Evolutionary conservation across 64 coral and sea anemone genomes (phyloP), one percentile per base, ranked within the genome.

Genomic region (Exaiptasia diaphana): DNA sequence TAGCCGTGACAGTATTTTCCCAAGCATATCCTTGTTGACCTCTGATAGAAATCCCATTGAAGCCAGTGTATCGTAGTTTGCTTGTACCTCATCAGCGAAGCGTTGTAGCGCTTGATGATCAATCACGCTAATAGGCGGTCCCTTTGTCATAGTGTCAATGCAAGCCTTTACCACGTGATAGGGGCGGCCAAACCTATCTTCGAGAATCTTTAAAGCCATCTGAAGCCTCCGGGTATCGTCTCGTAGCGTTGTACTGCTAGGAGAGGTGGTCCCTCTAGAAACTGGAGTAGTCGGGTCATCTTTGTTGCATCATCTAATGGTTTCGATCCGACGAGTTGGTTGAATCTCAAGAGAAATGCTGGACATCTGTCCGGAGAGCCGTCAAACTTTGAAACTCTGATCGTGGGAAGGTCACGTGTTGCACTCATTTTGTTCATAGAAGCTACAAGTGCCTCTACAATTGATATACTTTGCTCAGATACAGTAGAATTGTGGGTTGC

Each of bases 71-170:
- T 89, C 50, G 27, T 81, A 89, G 38, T 36, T 74, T 35, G 44
- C 86, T 72, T 89, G 54, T 13, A 36, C 76, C 18, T 36, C 67
- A 48, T 89, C 76, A 14, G 86, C 86, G 48, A 72, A 64, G 17
- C 49, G 76, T 67, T 73, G 62, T 37, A 88, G 42, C 10, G 24
- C 53, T 39, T 88, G 41, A 18, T 80, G 50, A 43, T 88, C 76
- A 45, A 58, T 88, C 14, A 53, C 5, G 13, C 36, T 46, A 33
- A 80, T 79, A 8, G 41, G 33, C 44, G 86, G 63, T 36, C 86
- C 76, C 50, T 80, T 88, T 18, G 67, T 80, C 14, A 88, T 58
- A 3, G 86, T 72, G 40, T 88, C 86, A 13, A 88, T 76, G 67
- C 64, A 88, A 12, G 75, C 86, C 41, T 37, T 64, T 11, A 88